Percentiles rank a stretch among this genome's conserved stretches.
Evolutionary conservation across 2,113 vertebrate species (phyloP).

Genomic region (Alligator mississippiensis): DNA sequence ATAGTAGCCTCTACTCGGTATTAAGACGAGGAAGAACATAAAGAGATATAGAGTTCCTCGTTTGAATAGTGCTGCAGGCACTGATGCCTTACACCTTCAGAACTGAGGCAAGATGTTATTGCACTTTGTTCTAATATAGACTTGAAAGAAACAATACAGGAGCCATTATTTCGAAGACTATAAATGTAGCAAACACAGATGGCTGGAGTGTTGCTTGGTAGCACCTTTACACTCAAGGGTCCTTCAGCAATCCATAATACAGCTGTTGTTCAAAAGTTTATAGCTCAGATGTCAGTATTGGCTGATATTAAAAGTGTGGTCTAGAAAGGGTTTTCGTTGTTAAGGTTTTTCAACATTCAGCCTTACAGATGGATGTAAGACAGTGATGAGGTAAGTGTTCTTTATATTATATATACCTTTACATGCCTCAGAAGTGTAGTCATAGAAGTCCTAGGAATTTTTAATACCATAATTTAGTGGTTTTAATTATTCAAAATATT

Average conservation of each 20-base stretch:
- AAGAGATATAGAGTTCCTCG: conserved; percentile 23
- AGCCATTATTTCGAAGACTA: conserved; percentile 45
- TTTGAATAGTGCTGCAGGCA: conserved; percentile 55
- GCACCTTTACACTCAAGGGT: neutral
- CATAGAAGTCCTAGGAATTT: neutral
- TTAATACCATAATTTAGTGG: neutral
- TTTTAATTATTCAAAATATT: neutral
- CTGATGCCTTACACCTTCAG: conserved; percentile 30
- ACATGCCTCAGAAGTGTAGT: neutral
- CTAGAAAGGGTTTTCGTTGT: neutral
- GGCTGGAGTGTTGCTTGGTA: neutral
- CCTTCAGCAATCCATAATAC: conserved; percentile 31
- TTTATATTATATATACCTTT: neutral
- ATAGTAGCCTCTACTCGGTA: conserved; percentile 31
- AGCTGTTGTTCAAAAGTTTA: conserved; percentile 19
- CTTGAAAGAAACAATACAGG: conserved; percentile 45
- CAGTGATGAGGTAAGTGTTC: neutral
- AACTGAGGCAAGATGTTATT: conserved; percentile 48
- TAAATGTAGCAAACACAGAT: conserved; percentile 25
- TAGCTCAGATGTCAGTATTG: neutral
- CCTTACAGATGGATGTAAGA: neutral
- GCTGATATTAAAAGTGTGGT: neutral
- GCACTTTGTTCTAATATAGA: conserved; percentile 58
- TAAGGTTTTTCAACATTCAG: neutral
- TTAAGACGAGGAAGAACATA: neutral